Conservation (phyloP, 2,888 invertebrate species). For the Eupithecia dodoneata region DNA sequence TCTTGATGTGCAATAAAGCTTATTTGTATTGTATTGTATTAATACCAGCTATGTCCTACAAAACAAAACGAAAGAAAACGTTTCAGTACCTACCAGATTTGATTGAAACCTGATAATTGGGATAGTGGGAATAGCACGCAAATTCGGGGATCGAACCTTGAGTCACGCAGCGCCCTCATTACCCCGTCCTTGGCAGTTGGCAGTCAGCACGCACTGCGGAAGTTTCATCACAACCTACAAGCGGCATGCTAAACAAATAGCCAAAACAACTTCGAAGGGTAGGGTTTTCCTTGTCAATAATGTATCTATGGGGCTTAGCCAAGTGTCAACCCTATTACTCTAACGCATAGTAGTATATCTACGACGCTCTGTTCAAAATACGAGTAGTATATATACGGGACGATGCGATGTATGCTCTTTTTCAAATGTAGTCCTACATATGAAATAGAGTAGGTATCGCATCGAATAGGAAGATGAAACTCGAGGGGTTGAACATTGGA, state of each 20-base stretch:
- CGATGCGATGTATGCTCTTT: not conserved
- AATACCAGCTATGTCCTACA: not conserved
- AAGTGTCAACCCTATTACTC: not conserved
- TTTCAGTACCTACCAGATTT: slow-evolving; percentile 19
- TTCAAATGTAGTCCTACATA: too few species aligned
- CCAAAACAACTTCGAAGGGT: slow-evolving; percentile 13
- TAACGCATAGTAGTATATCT: not conserved
- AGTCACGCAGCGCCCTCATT: slow-evolving; percentile 67
- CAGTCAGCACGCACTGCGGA: slow-evolving; percentile 58
- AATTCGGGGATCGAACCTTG: slow-evolving; percentile 52
- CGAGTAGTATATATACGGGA: not conserved
- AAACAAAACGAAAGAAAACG: not conserved
- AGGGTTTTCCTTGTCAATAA: slow-evolving; percentile 1
- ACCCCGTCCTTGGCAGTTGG: slow-evolving; percentile 57
- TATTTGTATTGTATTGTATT: too few species aligned
- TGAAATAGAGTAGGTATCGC: too few species aligned
- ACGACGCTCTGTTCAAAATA: not conserved
- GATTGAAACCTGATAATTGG: slow-evolving; percentile 44
- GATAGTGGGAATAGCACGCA: slow-evolving; percentile 47
- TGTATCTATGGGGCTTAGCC: not conserved
- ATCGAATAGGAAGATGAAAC: not conserved
- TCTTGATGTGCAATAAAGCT: too few species aligned
- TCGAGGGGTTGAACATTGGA: not conserved
- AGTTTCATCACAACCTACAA: slow-evolving; percentile 45
- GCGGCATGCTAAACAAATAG: slow-evolving; percentile 22